Base-by-base conservation (phyloP, 2,113 vertebrate species). In the Beaufortia kweichowensis region DNA sequence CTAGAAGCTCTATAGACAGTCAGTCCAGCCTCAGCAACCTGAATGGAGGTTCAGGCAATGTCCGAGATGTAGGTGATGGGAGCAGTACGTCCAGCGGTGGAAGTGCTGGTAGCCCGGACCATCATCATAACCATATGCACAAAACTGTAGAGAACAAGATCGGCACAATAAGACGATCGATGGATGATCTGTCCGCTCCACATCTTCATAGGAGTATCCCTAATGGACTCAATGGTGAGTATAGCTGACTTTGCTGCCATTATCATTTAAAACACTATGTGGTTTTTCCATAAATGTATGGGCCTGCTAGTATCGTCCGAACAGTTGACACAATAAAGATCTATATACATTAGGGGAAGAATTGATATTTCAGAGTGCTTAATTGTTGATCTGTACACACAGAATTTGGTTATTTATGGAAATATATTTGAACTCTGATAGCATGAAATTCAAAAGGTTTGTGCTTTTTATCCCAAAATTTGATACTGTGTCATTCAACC, bases 1-100 rank as follows among this genome's bases (percentile, higher is more conserved):
- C 96, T 21, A 90, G 96, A 83, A 98, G 94, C 87, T 98, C 96
- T 89, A 96, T 98, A 83, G 95, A 98, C 91, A 97, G 95, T 79
- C 96, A 98, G 91, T 95, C 94, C 87, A 98, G 96, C 77, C 82
- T 97, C 78, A 94, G 91, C 87, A 95, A 96, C 87, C 88, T 95
- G 35, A 95, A 96, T 78, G 94, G 95, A 0, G 92, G 94, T 68
- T 89, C 95, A 0, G 91, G 92, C 26, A 92, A 94, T 14, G 86
- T 92, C 57, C 86, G 96, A 87, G 95, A 97, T 77, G 94, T 98
- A 21, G 96, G 96, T 11, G 95, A 98, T 39, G 96, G 96, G 46
- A 98, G 96, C 73, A 97, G 96, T 89, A 97, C 95, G 2, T 98
- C 95, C 67, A 97, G 96, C 78, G 90, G 94, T 0, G 96, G 96